Evolutionary conservation across 2,797 vertebrate species (phyloP), one percentile per base, ranked within the genome.

Genomic region (Adelosebastes latens): DNA sequence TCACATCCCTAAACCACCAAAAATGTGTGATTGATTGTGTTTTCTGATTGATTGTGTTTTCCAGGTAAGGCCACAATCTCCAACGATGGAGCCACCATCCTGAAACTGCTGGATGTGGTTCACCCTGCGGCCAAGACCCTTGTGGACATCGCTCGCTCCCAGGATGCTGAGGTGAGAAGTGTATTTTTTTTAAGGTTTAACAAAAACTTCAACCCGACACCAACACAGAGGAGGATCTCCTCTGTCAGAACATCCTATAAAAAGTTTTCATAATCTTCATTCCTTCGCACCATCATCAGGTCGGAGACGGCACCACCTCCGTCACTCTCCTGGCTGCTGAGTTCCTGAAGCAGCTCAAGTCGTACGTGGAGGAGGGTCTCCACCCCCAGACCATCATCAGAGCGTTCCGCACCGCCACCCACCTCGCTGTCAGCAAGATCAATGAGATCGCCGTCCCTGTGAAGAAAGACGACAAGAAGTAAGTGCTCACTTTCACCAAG

Each of bases 381-480:
- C 99, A 99, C 71, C 98, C 99, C 9, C 98, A 99, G 95, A 98
- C 98, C 95, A 99, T 99, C 96, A 99, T 99, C 94, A 96, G 97
- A 8, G 97, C 99, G 0, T 99, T 98, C 94, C 97, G 98, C 86
- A 97, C 89, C 0, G 98, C 98, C 58, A 99, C 98, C 0, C 95
- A 96, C 75, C 94, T 99, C 81, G 99, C 99, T 1, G 95, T 99
- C 84, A 94, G 86, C 90, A 99, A 98, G 95, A 98, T 98, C 93
- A 97, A 88, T 85, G 97, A 98, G 61, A 97, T 99, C 0, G 94
- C 99, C 0, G 96, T 99, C 67, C 87, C 97, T 0, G 95, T 99
- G 89, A 99, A 99, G 94, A 99, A 97, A 85, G 95, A 97, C 1
- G 95, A 99, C 89, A 97, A 96, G 77, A 92, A 95, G 99, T 99